Conservation (phyloP, 2,888 invertebrate genomes). For the Asteroscopus sphinx region DNA sequence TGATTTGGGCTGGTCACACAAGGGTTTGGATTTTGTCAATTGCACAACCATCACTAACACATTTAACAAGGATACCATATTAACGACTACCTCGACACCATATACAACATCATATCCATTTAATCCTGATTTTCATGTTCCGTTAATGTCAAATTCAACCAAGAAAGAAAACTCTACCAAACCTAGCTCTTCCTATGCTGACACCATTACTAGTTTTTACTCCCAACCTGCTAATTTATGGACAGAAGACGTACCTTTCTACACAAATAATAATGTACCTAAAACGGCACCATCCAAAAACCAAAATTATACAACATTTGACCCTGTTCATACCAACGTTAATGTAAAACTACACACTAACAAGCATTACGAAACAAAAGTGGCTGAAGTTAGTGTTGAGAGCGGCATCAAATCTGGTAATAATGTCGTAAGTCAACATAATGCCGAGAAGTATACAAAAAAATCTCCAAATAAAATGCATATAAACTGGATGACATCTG, state of each 20-base stretch:
- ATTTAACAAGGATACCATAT: constrained; percentile 80
- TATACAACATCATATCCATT: constrained; percentile 83
- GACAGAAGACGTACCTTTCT: constrained; percentile 84
- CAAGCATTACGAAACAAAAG: constrained; percentile 78
- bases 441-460: constrained; percentile 81
- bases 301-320: constrained; percentile 75
- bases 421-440: constrained; percentile 66
- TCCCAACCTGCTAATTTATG: constrained; percentile 83
- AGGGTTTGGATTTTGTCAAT: constrained; percentile 84
- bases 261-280: constrained; percentile 75
- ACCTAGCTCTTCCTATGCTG: constrained; percentile 77
- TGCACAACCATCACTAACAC: constrained; percentile 77
- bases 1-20: constrained; percentile 87
- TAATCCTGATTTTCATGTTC: constrained; percentile 85
- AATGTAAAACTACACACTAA: constrained; percentile 67
- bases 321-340: constrained; percentile 67
- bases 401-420: constrained; percentile 70
- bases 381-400: constrained; percentile 63
- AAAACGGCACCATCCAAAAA: constrained; percentile 75
- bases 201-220: constrained; percentile 83
- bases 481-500: constrained; percentile 88
- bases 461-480: constrained; percentile 86
- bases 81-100: constrained; percentile 75
- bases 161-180: constrained; percentile 79
- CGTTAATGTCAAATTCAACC: constrained; percentile 76